Base-by-base conservation (phyloP, 2,888 invertebrate genomes). In the Uropetala carovei region DNA sequence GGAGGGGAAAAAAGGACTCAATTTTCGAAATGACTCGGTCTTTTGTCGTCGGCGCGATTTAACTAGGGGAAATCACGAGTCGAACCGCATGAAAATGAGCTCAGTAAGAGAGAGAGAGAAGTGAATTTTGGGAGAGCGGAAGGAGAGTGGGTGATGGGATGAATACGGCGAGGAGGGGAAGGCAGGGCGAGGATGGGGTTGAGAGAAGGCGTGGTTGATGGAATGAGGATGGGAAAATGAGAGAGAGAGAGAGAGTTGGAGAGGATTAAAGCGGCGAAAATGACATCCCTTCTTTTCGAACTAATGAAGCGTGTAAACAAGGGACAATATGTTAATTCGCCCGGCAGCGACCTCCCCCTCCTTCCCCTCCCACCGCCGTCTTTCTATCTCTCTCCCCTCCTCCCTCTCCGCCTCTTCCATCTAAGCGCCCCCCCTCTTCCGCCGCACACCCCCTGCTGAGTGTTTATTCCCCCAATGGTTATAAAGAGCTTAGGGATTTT, bases 301-400 rank as follows among this genome's bases (percentile, higher is more conserved):
- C 43, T 89, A 89, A 89, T 89, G 89, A 89, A 68, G 89, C 89
- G 89, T 64, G 43, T 43, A 58, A 89, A 68, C 89, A 68, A 60
- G 89, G 43, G 64, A 89, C 89, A 89, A 89, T 89, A 89, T 89
- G 89, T 89, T 89, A 89, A 89, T 89, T 64, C 64, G 89, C 60
- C 57, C n/a, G n/a, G n/a, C n/a, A n/a, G n/a, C n/a, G n/a, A n/a
- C n/a, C n/a, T n/a, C n/a, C n/a, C 60, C 9, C 86, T 27, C 56
- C 58, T 57, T 30, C 83, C 16, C 56, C 83, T 16, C 64, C 43
- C 13, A 30, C n/a, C n/a, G n/a, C n/a, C 75, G 75, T 75, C 22
- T 11, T 43, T 10, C 7, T 11, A 0, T 16, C 4, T 13, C 27
- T 81, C n/a, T 22, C 81, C n/a, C 14, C 2, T 1, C 2, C 10